phyloP scores from a whole-genome alignment of 2,797 vertebrate genomes.

The Pantherophis vulpinus region DNA sequence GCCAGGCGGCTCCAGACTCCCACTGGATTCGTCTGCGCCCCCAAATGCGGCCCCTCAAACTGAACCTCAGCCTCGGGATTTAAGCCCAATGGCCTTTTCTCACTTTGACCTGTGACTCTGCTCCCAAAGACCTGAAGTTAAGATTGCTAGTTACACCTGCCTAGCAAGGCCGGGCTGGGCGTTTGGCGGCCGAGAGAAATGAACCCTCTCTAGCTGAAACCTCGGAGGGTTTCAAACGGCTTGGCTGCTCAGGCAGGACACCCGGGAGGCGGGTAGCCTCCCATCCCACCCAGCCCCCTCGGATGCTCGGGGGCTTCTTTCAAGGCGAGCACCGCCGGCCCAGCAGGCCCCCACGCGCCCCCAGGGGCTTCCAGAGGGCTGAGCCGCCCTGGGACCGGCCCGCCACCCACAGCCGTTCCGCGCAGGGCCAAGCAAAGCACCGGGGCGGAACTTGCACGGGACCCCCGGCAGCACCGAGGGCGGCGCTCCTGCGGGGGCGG shows the following conservation, averaged over 20 bases:
- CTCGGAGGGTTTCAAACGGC: neutral
- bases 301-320: neutral
- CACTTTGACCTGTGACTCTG: neutral
- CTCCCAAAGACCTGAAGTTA: neutral
- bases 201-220: neutral
- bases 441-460: neutral
- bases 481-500: neutral
- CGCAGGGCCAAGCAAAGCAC: neutral
- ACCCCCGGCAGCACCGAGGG: neutral
- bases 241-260: neutral
- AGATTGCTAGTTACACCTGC: neutral
- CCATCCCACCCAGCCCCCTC: neutral
- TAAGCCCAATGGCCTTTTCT: neutral
- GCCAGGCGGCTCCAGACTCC: neutral
- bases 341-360: neutral
- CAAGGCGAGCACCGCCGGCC: neutral
- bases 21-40: neutral
- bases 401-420: neutral
- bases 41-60: neutral
- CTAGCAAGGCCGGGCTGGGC: neutral
- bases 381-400: neutral
- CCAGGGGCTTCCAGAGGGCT: neutral
- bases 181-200: neutral
- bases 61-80: neutral
- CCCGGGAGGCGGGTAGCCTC: no score